Percentiles rank a stretch among this genome's conserved stretches.
Conservation (phyloP, 2,113 vertebrate genomes). For the Cathartes aura region DNA sequence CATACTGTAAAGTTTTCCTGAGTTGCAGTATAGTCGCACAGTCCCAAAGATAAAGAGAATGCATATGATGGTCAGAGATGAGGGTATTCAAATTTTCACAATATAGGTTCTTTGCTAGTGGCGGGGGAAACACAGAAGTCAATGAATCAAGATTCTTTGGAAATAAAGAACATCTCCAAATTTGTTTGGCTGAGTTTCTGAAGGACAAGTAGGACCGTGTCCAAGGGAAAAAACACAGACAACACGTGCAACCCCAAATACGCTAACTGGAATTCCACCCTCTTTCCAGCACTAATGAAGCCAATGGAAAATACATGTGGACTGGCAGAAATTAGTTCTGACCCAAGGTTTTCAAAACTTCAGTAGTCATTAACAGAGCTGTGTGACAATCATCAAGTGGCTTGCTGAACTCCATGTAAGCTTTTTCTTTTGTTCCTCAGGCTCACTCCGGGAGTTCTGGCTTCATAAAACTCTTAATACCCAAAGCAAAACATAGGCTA, state of each 20-base stretch:
- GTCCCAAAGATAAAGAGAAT: not conserved
- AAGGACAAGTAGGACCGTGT: not conserved
- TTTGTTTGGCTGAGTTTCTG: not conserved
- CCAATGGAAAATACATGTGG: not conserved
- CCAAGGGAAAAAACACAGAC: not conserved
- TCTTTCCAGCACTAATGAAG: not conserved
- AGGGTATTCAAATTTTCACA: not conserved
- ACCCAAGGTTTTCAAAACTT: not conserved
- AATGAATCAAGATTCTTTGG: not conserved
- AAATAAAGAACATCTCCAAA: not conserved
- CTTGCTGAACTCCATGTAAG: not conserved
- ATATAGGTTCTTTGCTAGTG: not conserved
- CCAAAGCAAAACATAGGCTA: not conserved
- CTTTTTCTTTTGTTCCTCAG: not conserved
- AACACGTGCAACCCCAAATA: fast-evolving
- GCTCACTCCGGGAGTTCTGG: not conserved
- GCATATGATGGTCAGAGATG: not conserved
- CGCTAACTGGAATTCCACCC: not conserved
- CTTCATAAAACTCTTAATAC: not conserved
- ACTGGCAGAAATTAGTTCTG: not conserved
- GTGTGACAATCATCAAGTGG: not conserved
- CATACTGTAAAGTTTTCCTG: not conserved
- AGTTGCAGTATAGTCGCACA: not conserved
- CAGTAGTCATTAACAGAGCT: not conserved
- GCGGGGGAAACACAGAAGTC: not conserved